Evolutionary conservation across 2,888 invertebrate genomes (phyloP).

Genomic region (Boloria euphrosyne): DNA sequence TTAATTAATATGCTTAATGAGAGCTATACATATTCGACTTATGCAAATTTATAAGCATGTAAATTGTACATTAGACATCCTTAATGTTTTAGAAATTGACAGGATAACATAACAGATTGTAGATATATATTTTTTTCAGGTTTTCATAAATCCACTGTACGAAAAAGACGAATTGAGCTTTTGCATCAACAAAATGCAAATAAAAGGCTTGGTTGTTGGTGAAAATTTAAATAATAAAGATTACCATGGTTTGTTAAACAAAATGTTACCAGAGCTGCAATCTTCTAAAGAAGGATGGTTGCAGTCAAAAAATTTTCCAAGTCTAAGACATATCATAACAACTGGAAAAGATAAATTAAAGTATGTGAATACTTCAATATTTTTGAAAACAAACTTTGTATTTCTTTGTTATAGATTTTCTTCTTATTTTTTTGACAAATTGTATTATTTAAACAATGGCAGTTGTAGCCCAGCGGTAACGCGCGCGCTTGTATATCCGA

Average conservation of each 20-base stretch:
- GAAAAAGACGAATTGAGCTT: slow-evolving; percentile 87
- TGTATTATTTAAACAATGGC: too few species aligned
- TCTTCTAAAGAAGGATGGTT: slow-evolving; percentile 71
- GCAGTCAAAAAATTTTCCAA: slow-evolving; percentile 71
- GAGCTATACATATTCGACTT: too few species aligned
- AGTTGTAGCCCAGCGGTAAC: too few species aligned
- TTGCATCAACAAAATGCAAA: slow-evolving; percentile 87
- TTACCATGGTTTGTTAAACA: slow-evolving; percentile 84
- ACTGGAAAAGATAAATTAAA: slow-evolving; percentile 73
- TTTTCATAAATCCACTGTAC: slow-evolving; percentile 91
- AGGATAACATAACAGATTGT: too few species aligned
- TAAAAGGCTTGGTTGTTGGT: slow-evolving; percentile 86
- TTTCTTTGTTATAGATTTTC: too few species aligned
- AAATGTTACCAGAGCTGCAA: slow-evolving; percentile 83
- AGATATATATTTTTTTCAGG: slow-evolving; percentile 66
- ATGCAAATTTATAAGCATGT: too few species aligned
- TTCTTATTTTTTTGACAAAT: too few species aligned
- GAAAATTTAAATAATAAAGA: slow-evolving; percentile 84
- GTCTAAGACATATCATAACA: slow-evolving; percentile 81
- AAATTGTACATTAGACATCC: too few species aligned
- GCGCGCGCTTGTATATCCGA: too few species aligned
- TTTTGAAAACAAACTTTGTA: too few species aligned
- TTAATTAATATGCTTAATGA: too few species aligned
- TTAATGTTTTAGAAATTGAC: too few species aligned
- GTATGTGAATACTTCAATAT: slow-evolving; percentile 64